These are phyloP conservation scores for Edolisoma coerulescens DNA, from an alignment of 2,113 vertebrate species.

Conservation along the genomic window DNA sequence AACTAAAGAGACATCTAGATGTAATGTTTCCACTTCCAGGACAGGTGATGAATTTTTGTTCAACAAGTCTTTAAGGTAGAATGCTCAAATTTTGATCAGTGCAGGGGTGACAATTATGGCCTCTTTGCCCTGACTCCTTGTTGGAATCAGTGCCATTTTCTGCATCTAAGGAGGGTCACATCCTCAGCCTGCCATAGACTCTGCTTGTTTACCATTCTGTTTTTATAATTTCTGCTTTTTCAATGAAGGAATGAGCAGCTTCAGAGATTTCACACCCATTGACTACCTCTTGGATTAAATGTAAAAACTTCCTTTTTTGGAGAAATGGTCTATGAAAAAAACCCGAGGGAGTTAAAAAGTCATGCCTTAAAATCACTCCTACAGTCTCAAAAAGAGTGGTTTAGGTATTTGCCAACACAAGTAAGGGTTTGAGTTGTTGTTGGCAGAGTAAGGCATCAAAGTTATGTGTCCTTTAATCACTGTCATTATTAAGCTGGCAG, in stretches of 20 bases:
- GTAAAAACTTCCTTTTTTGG: not conserved
- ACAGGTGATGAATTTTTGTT: not conserved
- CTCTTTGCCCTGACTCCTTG: not conserved
- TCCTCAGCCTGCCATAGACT: not conserved
- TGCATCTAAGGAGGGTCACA: not conserved
- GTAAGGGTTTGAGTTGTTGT: not conserved
- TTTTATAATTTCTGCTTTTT: not conserved
- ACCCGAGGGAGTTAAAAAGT: not conserved
- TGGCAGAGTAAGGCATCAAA: not conserved
- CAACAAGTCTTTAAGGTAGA: not conserved
- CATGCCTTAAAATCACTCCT: not conserved
- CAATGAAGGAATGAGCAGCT: not conserved
- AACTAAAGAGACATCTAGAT: not conserved
- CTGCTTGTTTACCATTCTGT: not conserved
- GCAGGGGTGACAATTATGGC: not conserved
- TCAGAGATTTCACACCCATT: not conserved
- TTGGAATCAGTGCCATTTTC: not conserved
- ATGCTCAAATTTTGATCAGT: not conserved
- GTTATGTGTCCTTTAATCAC: not conserved
- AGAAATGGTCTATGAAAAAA: not conserved
- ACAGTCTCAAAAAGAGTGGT: not conserved
- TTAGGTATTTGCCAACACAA: not conserved
- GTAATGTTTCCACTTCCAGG: not conserved
- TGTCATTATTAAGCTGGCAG: not conserved
- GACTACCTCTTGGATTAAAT: not conserved